Conservation (phyloP, 2,797 vertebrate species). For the Chiloscyllium punctatum region DNA sequence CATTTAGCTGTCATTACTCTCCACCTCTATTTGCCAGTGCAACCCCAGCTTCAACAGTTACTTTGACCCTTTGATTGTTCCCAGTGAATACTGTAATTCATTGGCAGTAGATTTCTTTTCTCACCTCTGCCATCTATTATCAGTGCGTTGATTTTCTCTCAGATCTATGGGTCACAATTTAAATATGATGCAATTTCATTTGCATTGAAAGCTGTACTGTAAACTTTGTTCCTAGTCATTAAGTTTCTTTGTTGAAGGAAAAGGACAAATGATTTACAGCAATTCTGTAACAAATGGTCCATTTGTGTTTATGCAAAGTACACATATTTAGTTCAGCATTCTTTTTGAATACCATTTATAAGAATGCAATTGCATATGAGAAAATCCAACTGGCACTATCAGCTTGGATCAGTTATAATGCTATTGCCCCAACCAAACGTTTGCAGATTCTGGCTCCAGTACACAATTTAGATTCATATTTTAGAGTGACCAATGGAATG, state of each 20-base stretch:
- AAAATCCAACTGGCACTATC: background rate
- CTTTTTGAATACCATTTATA: too few species aligned
- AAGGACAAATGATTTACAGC: background rate
- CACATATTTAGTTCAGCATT: background rate
- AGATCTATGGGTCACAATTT: slow-evolving; percentile 1
- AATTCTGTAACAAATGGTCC: background rate
- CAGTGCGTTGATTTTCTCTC: slow-evolving; percentile 22
- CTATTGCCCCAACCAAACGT: background rate
- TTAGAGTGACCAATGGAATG: background rate
- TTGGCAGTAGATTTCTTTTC: background rate
- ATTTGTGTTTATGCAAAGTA: background rate
- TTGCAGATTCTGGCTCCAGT: background rate
- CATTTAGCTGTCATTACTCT: slow-evolving; percentile 26
- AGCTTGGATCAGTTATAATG: background rate
- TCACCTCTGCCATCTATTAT: background rate
- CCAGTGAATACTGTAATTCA: slow-evolving; percentile 25
- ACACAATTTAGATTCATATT: background rate
- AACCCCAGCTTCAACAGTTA: slow-evolving; percentile 12
- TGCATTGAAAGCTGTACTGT: background rate
- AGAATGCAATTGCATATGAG: background rate
- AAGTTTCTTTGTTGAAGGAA: background rate
- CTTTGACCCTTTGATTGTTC: slow-evolving; percentile 32
- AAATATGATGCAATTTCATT: slow-evolving; percentile 2
- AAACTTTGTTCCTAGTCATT: background rate
- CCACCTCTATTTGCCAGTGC: slow-evolving; percentile 26